Conservation (phyloP, 2,888 invertebrate species). For the Drosophila peninsularis region DNA sequence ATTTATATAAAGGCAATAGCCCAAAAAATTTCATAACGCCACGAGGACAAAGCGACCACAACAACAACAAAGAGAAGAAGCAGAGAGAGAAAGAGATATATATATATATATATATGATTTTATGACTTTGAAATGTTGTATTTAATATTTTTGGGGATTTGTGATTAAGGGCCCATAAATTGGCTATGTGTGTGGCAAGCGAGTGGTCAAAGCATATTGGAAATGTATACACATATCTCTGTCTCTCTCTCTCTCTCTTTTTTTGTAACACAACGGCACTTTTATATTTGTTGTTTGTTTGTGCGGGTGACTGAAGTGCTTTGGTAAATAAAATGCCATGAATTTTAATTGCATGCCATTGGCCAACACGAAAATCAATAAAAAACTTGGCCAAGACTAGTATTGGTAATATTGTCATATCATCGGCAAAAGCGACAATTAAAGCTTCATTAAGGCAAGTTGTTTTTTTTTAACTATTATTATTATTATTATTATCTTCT, state of each 20-base stretch:
- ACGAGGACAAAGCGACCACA: constrained; percentile 5
- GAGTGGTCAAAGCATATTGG: constrained; percentile 27
- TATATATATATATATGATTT: background rate
- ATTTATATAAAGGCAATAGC: constrained; percentile 11
- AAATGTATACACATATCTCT: constrained; percentile 2
- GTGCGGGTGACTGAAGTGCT: constrained; percentile 37
- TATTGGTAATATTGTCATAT: constrained; percentile 25
- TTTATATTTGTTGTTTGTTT: background rate
- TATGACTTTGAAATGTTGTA: constrained; percentile 26
- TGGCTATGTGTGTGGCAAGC: constrained; percentile 30
- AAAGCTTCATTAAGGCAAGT: constrained; percentile 61
- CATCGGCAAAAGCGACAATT: constrained; percentile 48
- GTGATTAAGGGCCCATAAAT: constrained; percentile 29
- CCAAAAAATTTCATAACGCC: constrained; percentile 16
- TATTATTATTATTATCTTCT: background rate
- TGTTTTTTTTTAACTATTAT: background rate
- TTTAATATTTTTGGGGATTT: constrained; percentile 15
- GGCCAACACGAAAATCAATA: constrained; percentile 24
- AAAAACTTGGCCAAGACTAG: constrained; percentile 15
- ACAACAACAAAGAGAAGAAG: background rate
- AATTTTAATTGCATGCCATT: constrained; percentile 63
- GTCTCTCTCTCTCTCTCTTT: background rate
- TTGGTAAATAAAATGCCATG: constrained; percentile 56
- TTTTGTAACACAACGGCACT: constrained; percentile 17
- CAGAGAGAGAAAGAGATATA: background rate